Percentiles rank a stretch among this genome's conserved stretches.
Evolutionary conservation across 2,797 vertebrate genomes (phyloP).

Genomic region (Sphenodon punctatus): DNA sequence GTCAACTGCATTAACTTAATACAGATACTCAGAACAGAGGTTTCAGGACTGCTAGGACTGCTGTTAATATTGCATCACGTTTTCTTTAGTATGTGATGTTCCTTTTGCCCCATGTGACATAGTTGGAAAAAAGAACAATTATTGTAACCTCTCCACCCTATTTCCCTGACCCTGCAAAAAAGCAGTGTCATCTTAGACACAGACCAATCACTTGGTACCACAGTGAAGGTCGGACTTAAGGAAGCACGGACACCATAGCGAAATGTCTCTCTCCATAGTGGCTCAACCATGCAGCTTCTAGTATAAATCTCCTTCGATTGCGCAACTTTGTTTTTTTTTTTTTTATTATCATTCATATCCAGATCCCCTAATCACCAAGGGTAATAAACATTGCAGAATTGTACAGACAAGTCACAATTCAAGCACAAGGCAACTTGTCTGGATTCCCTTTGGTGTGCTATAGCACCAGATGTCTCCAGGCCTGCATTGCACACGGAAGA

Average conservation of each 20-base stretch:
- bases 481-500: not conserved
- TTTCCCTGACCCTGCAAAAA: too few species aligned
- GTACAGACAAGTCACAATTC: constrained; percentile 23
- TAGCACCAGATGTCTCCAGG: constrained; percentile 3
- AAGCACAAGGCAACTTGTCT: not conserved
- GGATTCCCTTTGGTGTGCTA: constrained; percentile 38
- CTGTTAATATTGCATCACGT: too few species aligned
- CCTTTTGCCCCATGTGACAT: not conserved
- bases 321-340: accelerated
- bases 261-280: not conserved
- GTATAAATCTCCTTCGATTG: not conserved
- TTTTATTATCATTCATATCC: not conserved
- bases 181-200: too few species aligned
- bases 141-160: not conserved
- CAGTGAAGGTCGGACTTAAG: not conserved
- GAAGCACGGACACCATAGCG: not conserved
- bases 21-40: not conserved
- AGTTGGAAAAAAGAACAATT: not conserved
- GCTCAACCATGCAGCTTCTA: not conserved
- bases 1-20: not conserved
- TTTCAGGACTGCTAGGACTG: too few species aligned
- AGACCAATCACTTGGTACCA: not conserved
- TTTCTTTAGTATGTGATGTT: not conserved
- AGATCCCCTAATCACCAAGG: not conserved
- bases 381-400: constrained; percentile 6